Conservation (phyloP, 30 jellyfish, hydroid and myxozoan species). For the Rhopilema esculentum region DNA sequence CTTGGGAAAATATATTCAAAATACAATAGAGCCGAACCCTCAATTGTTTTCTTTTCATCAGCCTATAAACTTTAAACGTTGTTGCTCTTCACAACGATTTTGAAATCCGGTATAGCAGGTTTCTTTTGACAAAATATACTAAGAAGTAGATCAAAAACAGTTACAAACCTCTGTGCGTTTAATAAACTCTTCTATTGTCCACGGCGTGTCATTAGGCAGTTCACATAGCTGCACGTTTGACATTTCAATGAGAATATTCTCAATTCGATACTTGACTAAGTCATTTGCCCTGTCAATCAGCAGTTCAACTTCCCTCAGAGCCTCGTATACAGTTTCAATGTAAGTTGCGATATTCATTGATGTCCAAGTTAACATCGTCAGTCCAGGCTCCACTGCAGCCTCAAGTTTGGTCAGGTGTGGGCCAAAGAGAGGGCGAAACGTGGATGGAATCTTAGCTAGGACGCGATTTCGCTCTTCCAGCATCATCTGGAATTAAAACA, state of each 20-base stretch:
- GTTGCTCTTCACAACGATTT: too few relatives aligned
- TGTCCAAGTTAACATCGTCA: slow-evolving; percentile 91
- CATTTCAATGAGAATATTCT: slow-evolving; percentile 76
- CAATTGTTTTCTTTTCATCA: too few relatives aligned
- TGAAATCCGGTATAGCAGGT: too few relatives aligned
- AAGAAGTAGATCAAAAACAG: too few relatives aligned
- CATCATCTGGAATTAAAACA: slow-evolving; percentile 55
- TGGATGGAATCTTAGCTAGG: slow-evolving; percentile 66
- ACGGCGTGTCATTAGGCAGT: slow-evolving; percentile 78
- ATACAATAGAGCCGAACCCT: too few relatives aligned
- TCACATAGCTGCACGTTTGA: slow-evolving; percentile 64
- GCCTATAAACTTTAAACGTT: too few relatives aligned
- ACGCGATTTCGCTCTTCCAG: slow-evolving; percentile 74
- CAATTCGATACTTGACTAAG: slow-evolving; percentile 75
- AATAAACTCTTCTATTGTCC: slow-evolving; percentile 84
- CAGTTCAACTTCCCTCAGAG: slow-evolving; percentile 81
- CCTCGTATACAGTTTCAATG: slow-evolving; percentile 77
- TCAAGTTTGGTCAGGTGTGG: slow-evolving; percentile 89
- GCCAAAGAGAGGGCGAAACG: slow-evolving; percentile 77
- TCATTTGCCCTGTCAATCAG: slow-evolving; percentile 87
- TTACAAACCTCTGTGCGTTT: slow-evolving; percentile 75
- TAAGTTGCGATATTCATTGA: slow-evolving; percentile 79
- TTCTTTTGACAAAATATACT: too few relatives aligned
- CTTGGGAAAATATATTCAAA: too few relatives aligned
- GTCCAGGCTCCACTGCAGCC: slow-evolving; percentile 94